phyloP scores from a whole-genome alignment of 2,888 invertebrate species.

The Drosophila robusta region DNA sequence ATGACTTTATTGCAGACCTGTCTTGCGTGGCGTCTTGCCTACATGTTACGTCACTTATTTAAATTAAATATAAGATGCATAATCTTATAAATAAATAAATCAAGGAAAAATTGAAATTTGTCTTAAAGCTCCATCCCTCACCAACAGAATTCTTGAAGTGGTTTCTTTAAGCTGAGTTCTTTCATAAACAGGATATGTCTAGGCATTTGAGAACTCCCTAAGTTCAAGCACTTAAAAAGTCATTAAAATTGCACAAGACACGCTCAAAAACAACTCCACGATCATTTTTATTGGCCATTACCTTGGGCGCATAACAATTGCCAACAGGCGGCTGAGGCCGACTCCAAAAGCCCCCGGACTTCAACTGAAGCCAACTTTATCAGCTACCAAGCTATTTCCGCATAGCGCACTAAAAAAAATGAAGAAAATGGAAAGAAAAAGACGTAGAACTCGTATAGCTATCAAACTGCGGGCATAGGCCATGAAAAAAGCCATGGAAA shows the following conservation, averaged over 20 bases:
- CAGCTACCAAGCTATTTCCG: slow-evolving; percentile 49
- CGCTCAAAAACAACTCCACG: slow-evolving; percentile 34
- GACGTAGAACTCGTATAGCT: slow-evolving; percentile 9
- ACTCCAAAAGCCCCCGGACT: slow-evolving; percentile 11
- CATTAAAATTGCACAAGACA: slow-evolving; percentile 57
- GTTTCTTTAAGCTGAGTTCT: background rate
- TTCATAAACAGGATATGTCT: slow-evolving; percentile 38
- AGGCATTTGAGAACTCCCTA: slow-evolving; percentile 4
- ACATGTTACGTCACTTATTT: no score
- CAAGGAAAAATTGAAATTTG: background rate
- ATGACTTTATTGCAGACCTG: no score
- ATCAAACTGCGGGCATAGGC: slow-evolving; percentile 36
- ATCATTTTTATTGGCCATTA: slow-evolving; percentile 56
- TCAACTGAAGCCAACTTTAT: slow-evolving; percentile 41
- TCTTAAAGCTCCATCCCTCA: background rate
- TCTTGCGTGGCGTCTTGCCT: no score
- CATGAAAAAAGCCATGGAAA: slow-evolving; percentile 27
- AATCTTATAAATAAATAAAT: no score
- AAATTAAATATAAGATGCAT: no score
- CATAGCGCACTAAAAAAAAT: slow-evolving; percentile 31
- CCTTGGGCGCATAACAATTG: slow-evolving; percentile 56
- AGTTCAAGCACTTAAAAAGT: slow-evolving; percentile 27
- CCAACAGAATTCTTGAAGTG: background rate
- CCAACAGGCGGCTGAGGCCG: background rate
- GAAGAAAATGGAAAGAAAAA: slow-evolving; percentile 5